A percentile compares a stretch with the other conserved stretches of the same genome.
phyloP scores from a whole-genome alignment of 2,113 vertebrate species.

The Brachypodius melanocephalos region DNA sequence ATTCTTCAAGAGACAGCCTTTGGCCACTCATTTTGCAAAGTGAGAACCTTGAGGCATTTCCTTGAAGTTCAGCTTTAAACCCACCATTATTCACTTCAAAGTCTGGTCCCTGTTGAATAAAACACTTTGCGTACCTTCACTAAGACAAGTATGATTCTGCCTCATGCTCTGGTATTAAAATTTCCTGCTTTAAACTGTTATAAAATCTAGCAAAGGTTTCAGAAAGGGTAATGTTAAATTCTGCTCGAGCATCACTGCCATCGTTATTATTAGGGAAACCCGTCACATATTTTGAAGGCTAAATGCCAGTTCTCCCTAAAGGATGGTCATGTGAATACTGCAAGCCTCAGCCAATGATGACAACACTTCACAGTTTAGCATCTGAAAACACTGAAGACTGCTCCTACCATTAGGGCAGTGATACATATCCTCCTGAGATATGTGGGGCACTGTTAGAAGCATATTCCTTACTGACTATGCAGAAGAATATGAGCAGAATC shows the following conservation, averaged over 20 bases:
- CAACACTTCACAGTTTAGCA: background rate
- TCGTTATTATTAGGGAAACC: background rate
- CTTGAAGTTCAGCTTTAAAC: background rate
- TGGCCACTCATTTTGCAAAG: background rate
- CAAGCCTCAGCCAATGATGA: background rate
- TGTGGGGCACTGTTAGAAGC: rapidly evolving
- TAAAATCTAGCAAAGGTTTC: background rate
- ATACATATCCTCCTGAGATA: background rate
- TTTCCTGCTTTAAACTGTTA: background rate
- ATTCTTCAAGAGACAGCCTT: background rate
- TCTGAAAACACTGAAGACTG: background rate
- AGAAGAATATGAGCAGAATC: background rate
- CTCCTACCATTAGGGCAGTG: background rate
- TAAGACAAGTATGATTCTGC: background rate
- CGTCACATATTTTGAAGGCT: background rate
- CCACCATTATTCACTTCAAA: background rate
- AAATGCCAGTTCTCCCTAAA: background rate
- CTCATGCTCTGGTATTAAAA: background rate
- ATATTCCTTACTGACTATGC: background rate
- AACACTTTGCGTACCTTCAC: background rate
- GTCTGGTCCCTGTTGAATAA: background rate
- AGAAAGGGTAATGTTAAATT: background rate
- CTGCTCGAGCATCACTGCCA: background rate
- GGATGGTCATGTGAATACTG: background rate
- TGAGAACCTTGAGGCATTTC: background rate